Base-by-base conservation (phyloP, 2,113 vertebrate genomes). In the Ellobius talpinus region DNA sequence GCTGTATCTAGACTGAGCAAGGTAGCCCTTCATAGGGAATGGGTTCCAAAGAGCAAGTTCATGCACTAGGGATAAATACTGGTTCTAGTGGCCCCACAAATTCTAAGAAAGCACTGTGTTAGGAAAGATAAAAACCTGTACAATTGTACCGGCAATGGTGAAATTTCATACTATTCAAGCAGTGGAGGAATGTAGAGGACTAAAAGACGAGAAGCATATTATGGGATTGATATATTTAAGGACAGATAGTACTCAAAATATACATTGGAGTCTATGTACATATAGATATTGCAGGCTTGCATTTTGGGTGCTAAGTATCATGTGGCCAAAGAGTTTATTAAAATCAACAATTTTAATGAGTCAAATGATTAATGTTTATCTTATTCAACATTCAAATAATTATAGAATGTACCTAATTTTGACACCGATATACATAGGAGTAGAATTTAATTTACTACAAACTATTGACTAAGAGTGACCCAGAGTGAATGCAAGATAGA, bases 301-400 rank as follows among this genome's bases (percentile, higher is more conserved):
- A 11, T 66, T 94, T 36, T 21, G 0, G 2, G 45, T 70, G 11
- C 65, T 68, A 50, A n/a, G 45, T 23, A 24, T 68, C 5, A 9
- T 50, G 23, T n/a, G 3, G 12, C 12, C 19, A n/a, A 70, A 50
- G 23, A 23, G 33, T 12, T 87, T 70, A 70, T 87, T 70, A 74
- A 89, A 52, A 88, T 88, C 93, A 87, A 85, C 68, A 76, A 70
- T 76, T 94, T 87, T 73, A 94, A 77, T 87, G 11, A 86, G 26
- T 70, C 23, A 92, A 68, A 96, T 19, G 72, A 1, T 47, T 89
- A 70, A 8, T 73, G 52, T 13, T 85, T 89, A 73, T 14, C 1
- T 93, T 47, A 87, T 86, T 94, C 82, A 90, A 36, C 82, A 63
- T 94, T 95, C 42, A 82, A 77, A 97, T 7, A 73, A 91, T 84